Evolutionary conservation across 30 jellyfish, hydroid and myxozoan genomes (phyloP), one percentile per base, ranked within the genome.

Genomic region (Rhopilema esculentum): DNA sequence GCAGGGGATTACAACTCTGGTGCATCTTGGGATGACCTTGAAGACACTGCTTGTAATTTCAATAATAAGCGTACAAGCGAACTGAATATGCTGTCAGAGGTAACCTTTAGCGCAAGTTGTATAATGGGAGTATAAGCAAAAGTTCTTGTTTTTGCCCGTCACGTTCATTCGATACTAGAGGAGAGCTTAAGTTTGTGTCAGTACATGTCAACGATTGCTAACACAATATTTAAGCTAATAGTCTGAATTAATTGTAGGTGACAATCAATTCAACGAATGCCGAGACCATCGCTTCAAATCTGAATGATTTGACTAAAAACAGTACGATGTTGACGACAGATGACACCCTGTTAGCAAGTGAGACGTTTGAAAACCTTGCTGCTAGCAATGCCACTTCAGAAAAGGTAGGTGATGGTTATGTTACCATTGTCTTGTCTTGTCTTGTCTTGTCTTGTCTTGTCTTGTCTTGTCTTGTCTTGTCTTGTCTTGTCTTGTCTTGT

Each of bases 331-430:
- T 85, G 52, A 85, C 93, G 16, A 27, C 86, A 1, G 87, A 85
- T 85, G 93, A 85, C 40, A 62, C 93, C 28, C 53, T 72, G 27
- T 32, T 85, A 23, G 88, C 88, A 1, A 68, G 88, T 27, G 52
- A 62, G 66, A 85, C 93, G 22, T 85, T 85, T 48, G 28, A 23
- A 8, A 85, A 73, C 4, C 66, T 85, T 4, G 88, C 74, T 17
- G 1, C 87, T 1, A 63, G 51, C 66, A 72, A 85, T 23, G 73
- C 65, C 52, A 85, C 93, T 1, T 20, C 93, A 28, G 88, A 71
- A 52, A 73, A 85, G 83, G 93, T 85, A 73, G 20, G 80, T 19
- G 52, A 65, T n/a, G 1, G 2, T 15, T 19, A 12, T 40, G 23
- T 40, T 21, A n/a, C n/a, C n/a, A n/a, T n/a, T n/a, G n/a, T n/a